Percentiles rank a stretch among this genome's conserved stretches.
Conservation (phyloP, 2,888 invertebrate genomes). For the Caenorhabditis macrosperma region DNA sequence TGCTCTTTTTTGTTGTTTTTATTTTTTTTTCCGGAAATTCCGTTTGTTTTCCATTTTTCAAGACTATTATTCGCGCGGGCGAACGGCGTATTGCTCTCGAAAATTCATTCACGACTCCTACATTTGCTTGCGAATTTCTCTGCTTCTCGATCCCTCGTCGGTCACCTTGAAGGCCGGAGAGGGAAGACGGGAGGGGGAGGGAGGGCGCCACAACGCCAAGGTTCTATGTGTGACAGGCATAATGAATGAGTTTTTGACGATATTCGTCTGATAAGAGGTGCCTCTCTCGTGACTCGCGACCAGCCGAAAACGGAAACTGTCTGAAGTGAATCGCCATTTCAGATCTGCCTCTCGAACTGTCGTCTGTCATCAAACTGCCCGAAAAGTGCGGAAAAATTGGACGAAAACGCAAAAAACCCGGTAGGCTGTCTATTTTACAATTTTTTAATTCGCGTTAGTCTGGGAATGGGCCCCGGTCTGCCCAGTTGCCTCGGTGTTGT, state of each 20-base stretch:
- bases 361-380: constrained; percentile 10
- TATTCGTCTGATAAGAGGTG: not conserved
- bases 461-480: not conserved
- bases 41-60: constrained; percentile 1
- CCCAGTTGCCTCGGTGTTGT: not conserved
- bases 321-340: constrained; percentile 19
- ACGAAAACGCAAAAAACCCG: constrained; percentile 41
- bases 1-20: constrained; percentile 15
- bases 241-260: constrained; percentile 51
- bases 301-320: not conserved
- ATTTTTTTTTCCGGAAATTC: not conserved
- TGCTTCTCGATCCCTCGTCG: not conserved
- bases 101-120: not conserved
- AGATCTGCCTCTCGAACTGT: constrained; percentile 45
- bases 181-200: not conserved
- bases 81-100: too few species aligned
- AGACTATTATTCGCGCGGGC: too few species aligned
- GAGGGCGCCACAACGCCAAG: not conserved
- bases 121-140: not conserved
- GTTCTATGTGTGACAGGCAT: constrained; percentile 39
- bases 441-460: not conserved
- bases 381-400: constrained; percentile 15
- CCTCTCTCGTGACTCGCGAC: constrained; percentile 40
- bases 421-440: constrained; percentile 13
- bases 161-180: constrained; percentile 37